phyloP scores from a whole-genome alignment of 2,113 vertebrate genomes.

The Hyperopisus bebe region DNA sequence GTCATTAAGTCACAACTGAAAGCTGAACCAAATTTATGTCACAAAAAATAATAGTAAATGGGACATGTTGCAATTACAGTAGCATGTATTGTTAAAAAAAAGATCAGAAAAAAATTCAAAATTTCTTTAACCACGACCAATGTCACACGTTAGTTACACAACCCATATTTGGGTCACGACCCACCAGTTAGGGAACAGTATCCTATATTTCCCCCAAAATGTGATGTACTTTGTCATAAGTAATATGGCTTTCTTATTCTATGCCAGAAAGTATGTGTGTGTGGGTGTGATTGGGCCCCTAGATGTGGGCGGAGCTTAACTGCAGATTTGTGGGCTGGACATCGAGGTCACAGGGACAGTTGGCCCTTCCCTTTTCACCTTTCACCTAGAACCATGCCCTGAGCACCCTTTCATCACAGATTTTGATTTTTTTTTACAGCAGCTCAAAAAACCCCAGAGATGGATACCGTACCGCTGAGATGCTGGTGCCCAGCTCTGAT shows the following conservation, averaged over 20 bases:
- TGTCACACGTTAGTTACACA: not conserved
- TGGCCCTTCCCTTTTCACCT: not conserved
- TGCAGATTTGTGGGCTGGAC: not conserved
- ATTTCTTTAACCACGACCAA: not conserved
- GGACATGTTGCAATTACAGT: not conserved
- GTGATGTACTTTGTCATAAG: not conserved
- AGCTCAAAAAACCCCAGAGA: not conserved
- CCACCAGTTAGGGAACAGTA: not conserved
- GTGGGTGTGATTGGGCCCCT: not conserved
- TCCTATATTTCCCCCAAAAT: not conserved
- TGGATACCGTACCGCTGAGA: not conserved
- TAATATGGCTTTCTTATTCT: not conserved
- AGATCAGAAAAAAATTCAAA: not conserved
- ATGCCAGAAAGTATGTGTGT: not conserved
- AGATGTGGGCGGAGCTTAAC: not conserved
- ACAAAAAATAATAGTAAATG: not conserved
- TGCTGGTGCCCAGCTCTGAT: not conserved
- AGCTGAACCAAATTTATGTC: not conserved
- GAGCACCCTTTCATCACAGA: not conserved
- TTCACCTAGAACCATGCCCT: not conserved
- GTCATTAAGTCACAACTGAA: not conserved
- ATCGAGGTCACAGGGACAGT: not conserved
- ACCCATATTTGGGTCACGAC: not conserved
- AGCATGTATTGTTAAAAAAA: not conserved
- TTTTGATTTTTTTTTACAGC: not conserved